Base-by-base conservation (phyloP, 2,797 vertebrate genomes). In the Otolemur crassicaudatus region DNA sequence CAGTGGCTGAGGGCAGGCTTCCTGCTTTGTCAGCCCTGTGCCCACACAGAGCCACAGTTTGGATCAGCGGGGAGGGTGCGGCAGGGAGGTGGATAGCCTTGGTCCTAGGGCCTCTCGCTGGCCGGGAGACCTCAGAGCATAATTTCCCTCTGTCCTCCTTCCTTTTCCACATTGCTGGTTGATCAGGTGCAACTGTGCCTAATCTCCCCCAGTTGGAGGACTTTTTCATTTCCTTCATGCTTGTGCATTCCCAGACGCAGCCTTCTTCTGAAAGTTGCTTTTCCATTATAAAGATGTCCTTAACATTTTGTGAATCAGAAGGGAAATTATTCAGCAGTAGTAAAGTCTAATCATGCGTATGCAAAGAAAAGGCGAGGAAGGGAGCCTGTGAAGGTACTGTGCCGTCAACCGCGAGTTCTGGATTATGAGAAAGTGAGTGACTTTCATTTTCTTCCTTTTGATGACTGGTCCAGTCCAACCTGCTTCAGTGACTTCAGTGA, bases 391-490 rank as follows among this genome's bases (percentile, higher is more conserved):
- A 16, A 58, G 40, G 14, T 16, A 10, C 10, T 1, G 17, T 69
- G 2, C 37, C 29, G 3, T 3, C 7, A 1, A 0, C 0, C 0
- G 12, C 10, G 70, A 70, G 23, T 27, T 69, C 61, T n/a, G 29
- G 22, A 67, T 37, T 70, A 7, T 23, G 58, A 84, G 40, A 23
- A 76, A 70, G 31, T 8, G 37, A 75, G 40, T 3, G 23, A 31
- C 5, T 58, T 75, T 75, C 27, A 23, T 40, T 46, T 65, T 6
- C 67, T 23, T 29, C 87, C 60, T 34, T 79, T 23, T 46, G 56
- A 67, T 53, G 46, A 34, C 0, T 81, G 16, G 75, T 53, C 73
- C 53, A 53, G 12, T 72, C 56, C 76, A 29, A 6, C 81, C 82
- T 49, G n/a, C 34, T 65, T 60, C 61, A 93, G 46, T 49, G 56